Evolutionary conservation across 53 echinoderm and acorn worm genomes (phyloP).

Genomic region (Apostichopus leukothele): DNA sequence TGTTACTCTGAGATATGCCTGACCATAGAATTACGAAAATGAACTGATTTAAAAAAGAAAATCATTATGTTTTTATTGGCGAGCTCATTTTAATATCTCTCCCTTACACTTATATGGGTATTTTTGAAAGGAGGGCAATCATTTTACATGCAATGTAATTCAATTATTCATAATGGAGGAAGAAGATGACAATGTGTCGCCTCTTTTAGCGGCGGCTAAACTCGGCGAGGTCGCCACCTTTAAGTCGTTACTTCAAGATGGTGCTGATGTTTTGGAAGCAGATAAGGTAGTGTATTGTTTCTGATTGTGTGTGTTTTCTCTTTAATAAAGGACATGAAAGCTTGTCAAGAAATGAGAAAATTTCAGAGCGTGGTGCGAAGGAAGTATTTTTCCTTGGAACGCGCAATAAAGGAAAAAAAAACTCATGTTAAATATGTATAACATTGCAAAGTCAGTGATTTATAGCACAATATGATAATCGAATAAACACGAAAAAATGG

Average conservation of each 20-base stretch:
- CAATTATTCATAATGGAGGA: conserved; percentile 27
- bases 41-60: neutral
- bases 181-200: conserved; percentile 62
- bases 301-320: too few relatives aligned
- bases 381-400: too few relatives aligned
- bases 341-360: too few relatives aligned
- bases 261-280: conserved; percentile 69
- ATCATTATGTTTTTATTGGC: neutral
- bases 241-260: conserved; percentile 69
- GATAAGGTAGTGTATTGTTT: conserved; percentile 63
- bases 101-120: too few relatives aligned
- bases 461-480: too few relatives aligned
- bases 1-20: neutral
- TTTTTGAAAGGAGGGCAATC: neutral
- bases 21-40: neutral
- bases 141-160: neutral
- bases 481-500: too few relatives aligned
- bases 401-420: too few relatives aligned
- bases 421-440: too few relatives aligned
- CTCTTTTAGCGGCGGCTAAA: conserved; percentile 68
- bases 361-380: too few relatives aligned
- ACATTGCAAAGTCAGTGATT: too few relatives aligned
- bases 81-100: too few relatives aligned
- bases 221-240: conserved; percentile 72
- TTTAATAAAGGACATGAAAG: too few relatives aligned